Percentiles rank a stretch among this genome's conserved stretches.
Conservation (phyloP, 37 sponge, comb jelly and placozoan genomes). For the Beroe ovata region DNA sequence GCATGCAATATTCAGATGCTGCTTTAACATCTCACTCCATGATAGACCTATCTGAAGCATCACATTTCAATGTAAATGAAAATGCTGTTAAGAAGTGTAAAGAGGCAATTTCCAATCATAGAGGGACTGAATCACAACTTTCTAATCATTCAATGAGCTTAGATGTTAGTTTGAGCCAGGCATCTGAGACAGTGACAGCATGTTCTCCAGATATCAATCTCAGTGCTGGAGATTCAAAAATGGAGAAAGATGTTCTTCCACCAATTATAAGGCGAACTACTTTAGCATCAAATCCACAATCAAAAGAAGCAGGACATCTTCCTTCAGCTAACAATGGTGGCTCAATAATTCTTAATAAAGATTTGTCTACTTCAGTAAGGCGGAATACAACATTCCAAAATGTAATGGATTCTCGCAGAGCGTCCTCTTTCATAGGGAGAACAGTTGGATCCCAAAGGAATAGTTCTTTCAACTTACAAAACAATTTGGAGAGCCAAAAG, state of each 20-base stretch:
- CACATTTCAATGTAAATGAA: not conserved
- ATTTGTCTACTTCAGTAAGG: slow-evolving; percentile 2
- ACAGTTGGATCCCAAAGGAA: not conserved
- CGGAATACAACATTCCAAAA: slow-evolving; percentile 8
- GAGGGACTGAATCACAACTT: not conserved
- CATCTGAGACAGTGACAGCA: not conserved
- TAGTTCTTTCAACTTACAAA: not conserved
- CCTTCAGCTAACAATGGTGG: not conserved
- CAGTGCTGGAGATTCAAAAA: not conserved
- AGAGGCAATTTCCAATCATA: not conserved
- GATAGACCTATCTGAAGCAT: not conserved
- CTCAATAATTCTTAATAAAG: not conserved
- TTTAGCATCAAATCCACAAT: not conserved
- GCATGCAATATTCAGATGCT: not conserved
- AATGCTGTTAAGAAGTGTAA: not conserved
- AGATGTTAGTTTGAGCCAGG: not conserved
- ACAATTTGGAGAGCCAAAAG: not conserved
- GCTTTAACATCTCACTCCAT: not conserved
- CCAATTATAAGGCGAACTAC: too few species aligned
- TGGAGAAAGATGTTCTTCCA: not conserved
- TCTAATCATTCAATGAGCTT: slow-evolving; percentile 33
- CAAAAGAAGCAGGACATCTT: not conserved
- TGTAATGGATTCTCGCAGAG: slow-evolving; percentile 3
- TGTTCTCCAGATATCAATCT: not conserved
- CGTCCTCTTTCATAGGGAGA: slow-evolving; percentile 7